A percentile compares a stretch with the other conserved stretches of the same genome.
These are phyloP conservation scores for Troides helena DNA, from an alignment of 2,888 invertebrate genomes.

Conservation along the genomic window DNA sequence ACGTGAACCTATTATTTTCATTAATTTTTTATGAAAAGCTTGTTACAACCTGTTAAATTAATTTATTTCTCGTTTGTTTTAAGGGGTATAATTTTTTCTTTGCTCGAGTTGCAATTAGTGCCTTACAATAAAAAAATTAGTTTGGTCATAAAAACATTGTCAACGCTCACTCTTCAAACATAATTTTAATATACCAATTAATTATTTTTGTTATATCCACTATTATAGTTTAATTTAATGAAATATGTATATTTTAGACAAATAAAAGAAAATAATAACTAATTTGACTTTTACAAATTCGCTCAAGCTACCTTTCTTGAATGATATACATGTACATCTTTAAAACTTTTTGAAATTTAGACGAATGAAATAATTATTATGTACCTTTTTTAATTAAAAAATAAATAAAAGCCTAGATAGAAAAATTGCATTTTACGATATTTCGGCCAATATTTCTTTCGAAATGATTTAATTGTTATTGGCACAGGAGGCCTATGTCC, in stretches of 20 bases:
- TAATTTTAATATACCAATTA: slow-evolving; percentile 18
- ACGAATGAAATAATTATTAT: too few relatives aligned
- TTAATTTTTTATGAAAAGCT: background rate
- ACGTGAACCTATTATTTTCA: background rate
- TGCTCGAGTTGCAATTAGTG: slow-evolving; percentile 71
- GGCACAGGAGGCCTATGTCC: background rate
- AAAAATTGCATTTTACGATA: too few relatives aligned
- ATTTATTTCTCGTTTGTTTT: background rate
- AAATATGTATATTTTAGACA: slow-evolving; percentile 1
- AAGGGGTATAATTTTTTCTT: slow-evolving; percentile 21
- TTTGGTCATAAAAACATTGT: slow-evolving; percentile 67
- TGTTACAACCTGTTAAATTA: background rate
- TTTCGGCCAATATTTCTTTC: too few relatives aligned
- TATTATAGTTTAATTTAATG: background rate
- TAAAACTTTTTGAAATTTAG: too few relatives aligned
- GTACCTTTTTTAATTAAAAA: too few relatives aligned
- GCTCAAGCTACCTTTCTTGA: too few relatives aligned
- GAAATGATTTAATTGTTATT: too few relatives aligned
- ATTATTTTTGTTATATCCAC: background rate
- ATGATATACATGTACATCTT: too few relatives aligned
- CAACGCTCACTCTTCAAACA: slow-evolving; percentile 56
- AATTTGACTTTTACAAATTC: too few relatives aligned
- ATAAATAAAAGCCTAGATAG: too few relatives aligned
- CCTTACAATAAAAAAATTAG: slow-evolving; percentile 73
- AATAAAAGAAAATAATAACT: background rate